A percentile compares a stretch with the other conserved stretches of the same genome.
These are phyloP conservation scores for Platycnemis pennipes DNA, from an alignment of 2,888 invertebrate genomes.

Conservation along the genomic window DNA sequence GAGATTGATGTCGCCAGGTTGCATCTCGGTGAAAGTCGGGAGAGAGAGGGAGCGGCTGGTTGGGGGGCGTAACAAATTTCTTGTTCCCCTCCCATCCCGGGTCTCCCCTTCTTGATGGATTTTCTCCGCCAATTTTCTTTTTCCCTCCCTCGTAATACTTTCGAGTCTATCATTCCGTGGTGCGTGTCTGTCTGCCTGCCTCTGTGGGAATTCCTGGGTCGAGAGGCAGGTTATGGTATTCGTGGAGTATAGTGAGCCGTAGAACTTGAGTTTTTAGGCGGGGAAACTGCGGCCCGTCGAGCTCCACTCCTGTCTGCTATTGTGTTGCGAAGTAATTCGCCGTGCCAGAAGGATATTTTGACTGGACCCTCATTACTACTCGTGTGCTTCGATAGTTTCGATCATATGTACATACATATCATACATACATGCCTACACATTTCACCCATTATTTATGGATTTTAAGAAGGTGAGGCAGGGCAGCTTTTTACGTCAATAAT, in stretches of 20 bases:
- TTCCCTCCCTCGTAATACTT: background rate
- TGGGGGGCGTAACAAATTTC: background rate
- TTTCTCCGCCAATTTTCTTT: conserved; percentile 36
- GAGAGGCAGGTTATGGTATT: background rate
- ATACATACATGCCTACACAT: too few relatives aligned
- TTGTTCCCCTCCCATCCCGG: background rate
- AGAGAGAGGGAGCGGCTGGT: background rate
- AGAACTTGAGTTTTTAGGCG: background rate
- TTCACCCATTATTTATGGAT: too few relatives aligned
- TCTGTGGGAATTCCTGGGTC: background rate
- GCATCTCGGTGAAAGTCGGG: conserved; percentile 34
- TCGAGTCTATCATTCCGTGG: conserved; percentile 22
- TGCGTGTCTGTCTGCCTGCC: background rate
- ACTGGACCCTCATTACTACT: too few relatives aligned
- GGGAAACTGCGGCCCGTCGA: background rate
- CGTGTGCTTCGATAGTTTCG: too few relatives aligned
- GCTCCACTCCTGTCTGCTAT: background rate
- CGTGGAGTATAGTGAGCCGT: background rate
- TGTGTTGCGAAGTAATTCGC: background rate
- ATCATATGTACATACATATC: too few relatives aligned
- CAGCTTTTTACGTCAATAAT: too few relatives aligned
- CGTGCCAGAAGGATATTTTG: too few relatives aligned
- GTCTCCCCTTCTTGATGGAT: conserved; percentile 7
- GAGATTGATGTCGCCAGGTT: conserved; percentile 5
- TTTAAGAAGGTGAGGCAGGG: too few relatives aligned